Evolutionary conservation across 2,888 invertebrate species (phyloP).

Genomic region (Leucozona laternaria): DNA sequence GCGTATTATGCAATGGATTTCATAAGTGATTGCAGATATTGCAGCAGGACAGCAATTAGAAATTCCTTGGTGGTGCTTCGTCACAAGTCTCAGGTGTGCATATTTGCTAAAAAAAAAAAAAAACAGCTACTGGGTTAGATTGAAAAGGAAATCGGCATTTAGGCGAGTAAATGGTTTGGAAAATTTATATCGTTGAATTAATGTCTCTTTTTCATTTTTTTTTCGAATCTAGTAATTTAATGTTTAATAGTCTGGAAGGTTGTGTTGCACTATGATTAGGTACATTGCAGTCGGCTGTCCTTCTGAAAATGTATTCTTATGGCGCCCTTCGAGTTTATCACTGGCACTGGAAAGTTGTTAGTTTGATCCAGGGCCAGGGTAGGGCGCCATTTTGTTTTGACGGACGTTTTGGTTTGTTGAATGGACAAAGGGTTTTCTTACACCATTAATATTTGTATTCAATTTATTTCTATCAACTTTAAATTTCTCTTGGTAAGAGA

Average conservation of each 20-base stretch:
- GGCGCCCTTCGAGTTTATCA: no score
- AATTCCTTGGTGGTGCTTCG: constrained; percentile 8
- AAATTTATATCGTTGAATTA: neutral
- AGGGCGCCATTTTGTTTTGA: no score
- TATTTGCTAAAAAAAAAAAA: neutral
- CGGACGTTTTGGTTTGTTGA: no score
- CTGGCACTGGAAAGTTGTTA: no score
- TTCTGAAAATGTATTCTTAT: no score
- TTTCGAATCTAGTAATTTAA: neutral
- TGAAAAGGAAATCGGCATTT: constrained; percentile 41
- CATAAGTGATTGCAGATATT: constrained; percentile 18
- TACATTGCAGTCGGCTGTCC: no score
- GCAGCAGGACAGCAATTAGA: constrained; percentile 31
- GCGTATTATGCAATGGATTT: constrained; percentile 34
- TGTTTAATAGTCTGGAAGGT: neutral
- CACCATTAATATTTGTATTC: no score
- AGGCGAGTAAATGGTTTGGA: constrained; percentile 4
- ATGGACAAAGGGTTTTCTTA: no score
- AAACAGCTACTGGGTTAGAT: neutral
- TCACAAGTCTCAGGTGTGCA: constrained; percentile 10
- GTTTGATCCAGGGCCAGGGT: no score
- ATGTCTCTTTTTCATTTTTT: neutral
- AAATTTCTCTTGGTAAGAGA: no score
- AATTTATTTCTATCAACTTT: no score
- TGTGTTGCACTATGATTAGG: neutral